A percentile compares a stretch with the other conserved stretches of the same genome.
These are phyloP conservation scores for Sebastes itinus DNA, from an alignment of 2,797 vertebrate genomes.

Conservation along the genomic window DNA sequence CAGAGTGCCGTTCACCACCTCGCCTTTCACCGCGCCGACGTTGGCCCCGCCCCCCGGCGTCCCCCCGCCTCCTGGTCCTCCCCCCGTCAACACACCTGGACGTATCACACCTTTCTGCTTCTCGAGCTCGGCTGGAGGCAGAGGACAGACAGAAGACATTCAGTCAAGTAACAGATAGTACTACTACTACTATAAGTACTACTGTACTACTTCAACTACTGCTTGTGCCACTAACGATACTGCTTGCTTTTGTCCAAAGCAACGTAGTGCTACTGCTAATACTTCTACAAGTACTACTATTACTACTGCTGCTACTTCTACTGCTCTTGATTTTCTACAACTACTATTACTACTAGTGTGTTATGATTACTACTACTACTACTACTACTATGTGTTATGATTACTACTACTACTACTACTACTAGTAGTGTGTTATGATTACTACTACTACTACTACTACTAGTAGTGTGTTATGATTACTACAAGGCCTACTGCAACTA, in stretches of 20 bases:
- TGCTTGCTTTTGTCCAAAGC: not conserved
- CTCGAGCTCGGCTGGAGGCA: constrained; percentile 88
- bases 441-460: too few species aligned
- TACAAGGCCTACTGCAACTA: too few species aligned
- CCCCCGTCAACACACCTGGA: constrained; percentile 74
- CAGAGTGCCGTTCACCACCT: constrained; percentile 88
- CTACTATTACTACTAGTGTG: not conserved
- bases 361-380: not conserved
- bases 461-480: too few species aligned
- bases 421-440: too few species aligned
- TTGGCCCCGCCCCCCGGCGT: constrained; percentile 26
- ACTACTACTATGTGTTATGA: not conserved
- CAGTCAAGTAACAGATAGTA: too few species aligned
- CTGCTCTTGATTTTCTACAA: too few species aligned
- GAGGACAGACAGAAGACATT: not conserved
- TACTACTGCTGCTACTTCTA: not conserved
- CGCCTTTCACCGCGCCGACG: constrained; percentile 71
- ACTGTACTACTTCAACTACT: not conserved
- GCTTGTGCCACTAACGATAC: not conserved
- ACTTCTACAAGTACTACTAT: not conserved
- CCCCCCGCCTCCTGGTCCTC: constrained; percentile 31
- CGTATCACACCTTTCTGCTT: constrained; percentile 95
- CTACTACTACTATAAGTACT: not conserved
- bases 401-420: too few species aligned
- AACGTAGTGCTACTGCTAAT: not conserved